Evolutionary conservation across 2,113 vertebrate species (phyloP).

Genomic region (Melierax canorus): DNA sequence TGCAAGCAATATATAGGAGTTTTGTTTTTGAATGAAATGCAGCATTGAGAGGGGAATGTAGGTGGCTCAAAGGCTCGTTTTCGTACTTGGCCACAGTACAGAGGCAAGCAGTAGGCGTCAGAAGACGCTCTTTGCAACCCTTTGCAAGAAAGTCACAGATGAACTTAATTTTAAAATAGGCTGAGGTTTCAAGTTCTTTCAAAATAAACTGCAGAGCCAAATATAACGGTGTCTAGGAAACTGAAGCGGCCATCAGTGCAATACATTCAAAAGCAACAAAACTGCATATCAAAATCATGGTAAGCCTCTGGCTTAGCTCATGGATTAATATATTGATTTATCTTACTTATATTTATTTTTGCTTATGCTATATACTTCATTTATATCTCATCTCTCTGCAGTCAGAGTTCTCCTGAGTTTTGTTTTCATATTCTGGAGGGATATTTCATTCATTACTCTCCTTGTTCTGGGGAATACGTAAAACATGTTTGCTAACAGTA

Average conservation of each 20-base stretch:
- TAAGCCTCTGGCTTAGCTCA: not conserved
- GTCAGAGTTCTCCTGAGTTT: not conserved
- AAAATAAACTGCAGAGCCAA: slow-evolving; percentile 5
- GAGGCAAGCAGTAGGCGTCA: not conserved
- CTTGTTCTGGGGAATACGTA: not conserved
- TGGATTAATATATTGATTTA: not conserved
- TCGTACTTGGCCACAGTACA: not conserved
- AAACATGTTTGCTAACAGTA: not conserved
- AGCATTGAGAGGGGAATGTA: not conserved
- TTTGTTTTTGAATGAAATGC: not conserved
- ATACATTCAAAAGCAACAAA: not conserved
- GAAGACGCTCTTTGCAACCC: not conserved
- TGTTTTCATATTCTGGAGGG: not conserved
- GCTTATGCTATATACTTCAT: not conserved
- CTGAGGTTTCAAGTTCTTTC: not conserved
- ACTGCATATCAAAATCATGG: not conserved
- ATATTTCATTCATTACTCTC: not conserved
- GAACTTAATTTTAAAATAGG: not conserved
- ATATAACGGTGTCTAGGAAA: not conserved
- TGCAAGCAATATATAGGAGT: not conserved
- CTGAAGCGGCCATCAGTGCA: not conserved
- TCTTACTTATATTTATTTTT: not conserved
- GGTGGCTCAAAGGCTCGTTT: slow-evolving; percentile 2
- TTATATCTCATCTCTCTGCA: not conserved
- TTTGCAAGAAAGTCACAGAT: not conserved